phyloP scores from a whole-genome alignment of 2,888 invertebrate species.

The Catocala nupta region DNA sequence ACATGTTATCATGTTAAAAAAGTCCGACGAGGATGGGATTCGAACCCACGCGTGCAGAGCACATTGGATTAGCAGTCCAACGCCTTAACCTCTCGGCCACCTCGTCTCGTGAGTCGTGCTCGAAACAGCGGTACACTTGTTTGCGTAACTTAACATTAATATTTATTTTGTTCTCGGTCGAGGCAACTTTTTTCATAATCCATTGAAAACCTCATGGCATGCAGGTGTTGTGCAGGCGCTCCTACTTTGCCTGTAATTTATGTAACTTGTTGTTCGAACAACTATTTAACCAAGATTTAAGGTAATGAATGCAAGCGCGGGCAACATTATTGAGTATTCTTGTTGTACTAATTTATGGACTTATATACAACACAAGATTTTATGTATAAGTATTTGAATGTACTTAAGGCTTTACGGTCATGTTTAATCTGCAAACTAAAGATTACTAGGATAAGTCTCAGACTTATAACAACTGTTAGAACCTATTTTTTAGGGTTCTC shows the following conservation, averaged over 20 bases:
- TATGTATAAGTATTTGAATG: no score
- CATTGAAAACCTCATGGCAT: constrained; percentile 51
- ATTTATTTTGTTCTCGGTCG: neutral
- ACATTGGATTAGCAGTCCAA: constrained; percentile 93
- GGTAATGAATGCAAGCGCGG: constrained; percentile 22
- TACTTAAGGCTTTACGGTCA: no score
- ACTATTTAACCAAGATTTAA: constrained; percentile 33
- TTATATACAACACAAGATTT: no score
- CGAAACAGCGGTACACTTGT: constrained; percentile 20
- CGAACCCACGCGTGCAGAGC: constrained; percentile 93
- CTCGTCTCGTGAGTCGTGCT: constrained; percentile 65
- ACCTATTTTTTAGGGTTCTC: no score
- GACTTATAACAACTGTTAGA: no score
- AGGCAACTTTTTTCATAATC: constrained; percentile 49
- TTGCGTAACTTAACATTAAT: constrained; percentile 5
- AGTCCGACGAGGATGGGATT: constrained; percentile 91
- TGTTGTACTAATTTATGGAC: constrained; percentile 10
- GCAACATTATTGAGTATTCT: neutral
- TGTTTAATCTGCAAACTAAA: no score
- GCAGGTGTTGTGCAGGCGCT: constrained; percentile 50
- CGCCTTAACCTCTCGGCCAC: constrained; percentile 88
- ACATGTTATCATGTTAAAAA: constrained; percentile 30
- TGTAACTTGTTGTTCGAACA: constrained; percentile 51
- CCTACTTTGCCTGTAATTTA: constrained; percentile 44
- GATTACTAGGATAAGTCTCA: no score